Base-by-base conservation (phyloP, 2,113 vertebrate species). In the Microtus oregoni region DNA sequence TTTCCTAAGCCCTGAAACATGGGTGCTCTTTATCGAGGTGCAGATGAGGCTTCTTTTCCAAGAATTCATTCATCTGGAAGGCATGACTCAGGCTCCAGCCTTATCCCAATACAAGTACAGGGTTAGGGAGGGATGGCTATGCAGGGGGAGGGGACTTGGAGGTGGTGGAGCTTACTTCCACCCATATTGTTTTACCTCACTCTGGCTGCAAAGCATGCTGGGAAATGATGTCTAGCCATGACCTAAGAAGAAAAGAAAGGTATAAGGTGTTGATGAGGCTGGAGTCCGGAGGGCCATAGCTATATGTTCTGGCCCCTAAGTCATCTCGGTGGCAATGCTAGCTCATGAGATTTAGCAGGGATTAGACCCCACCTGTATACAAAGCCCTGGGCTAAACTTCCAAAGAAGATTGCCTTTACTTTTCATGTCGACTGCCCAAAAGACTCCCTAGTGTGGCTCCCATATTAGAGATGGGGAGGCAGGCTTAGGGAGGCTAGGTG, bases 121-220 rank as follows among this genome's bases (percentile, higher is more conserved):
- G 3, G 19, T 30, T 2, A 35, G 32, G 90, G 67, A 52, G 32
- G 32, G 26, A 55, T 73, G 44, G 8, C 13, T 26, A 14, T 30
- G 3, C 1, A 20, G 4, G 14, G 0, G 12, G 32, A n/a, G 30
- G 19, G 5, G 65, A 20, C 26, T 61, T 72, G 15, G 22, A 65
- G 20, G 28, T 1, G 4, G 15, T 68, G 35, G 67, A 4, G 30
- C 26, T 81, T 28, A 1, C 58, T 89, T 73, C 70, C 44, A 11
- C 50, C 47, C 5, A 4, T 11, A 0, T 22, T 70, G 35, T 7
- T 2, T 14, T 63, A 70, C 52, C 1, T 17, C 58, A 82, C 15
- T 5, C 68, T 52, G 30, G 19, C 32, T 55, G 76, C 22, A 68
- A 44, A 90, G 89, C 63, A 87, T 47, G 47, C 79, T 68, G 89